A percentile compares a stretch with the other conserved stretches of the same genome.
Evolutionary conservation across 2,888 invertebrate species (phyloP).

Genomic region (Pyralis farinalis): DNA sequence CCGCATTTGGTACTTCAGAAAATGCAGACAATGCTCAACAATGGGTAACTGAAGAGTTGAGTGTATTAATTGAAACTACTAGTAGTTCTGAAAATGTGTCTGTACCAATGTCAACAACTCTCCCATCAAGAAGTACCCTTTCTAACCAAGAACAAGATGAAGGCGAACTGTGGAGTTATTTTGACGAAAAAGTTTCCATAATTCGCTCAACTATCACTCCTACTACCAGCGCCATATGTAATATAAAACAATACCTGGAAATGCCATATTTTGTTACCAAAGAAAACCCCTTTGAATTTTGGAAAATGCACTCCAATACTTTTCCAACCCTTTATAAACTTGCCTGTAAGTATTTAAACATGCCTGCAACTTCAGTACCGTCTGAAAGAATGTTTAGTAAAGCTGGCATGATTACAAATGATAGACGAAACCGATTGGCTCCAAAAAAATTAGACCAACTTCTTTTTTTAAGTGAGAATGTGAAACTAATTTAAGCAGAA

Average conservation of each 20-base stretch:
- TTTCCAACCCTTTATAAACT: neutral
- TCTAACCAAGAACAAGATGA: no score
- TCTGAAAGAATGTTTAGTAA: slow-evolving; percentile 15
- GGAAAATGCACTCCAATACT: slow-evolving; percentile 1
- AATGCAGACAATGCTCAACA: slow-evolving; percentile 23
- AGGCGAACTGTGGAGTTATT: slow-evolving; percentile 15
- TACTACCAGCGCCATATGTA: slow-evolving; percentile 14
- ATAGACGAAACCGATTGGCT: slow-evolving; percentile 2
- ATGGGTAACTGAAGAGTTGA: slow-evolving; percentile 19
- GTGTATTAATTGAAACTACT: slow-evolving; percentile 5
- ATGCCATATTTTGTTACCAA: slow-evolving; percentile 15
- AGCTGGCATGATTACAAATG: slow-evolving; percentile 14
- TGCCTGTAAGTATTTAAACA: slow-evolving; percentile 8
- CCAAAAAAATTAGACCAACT: slow-evolving; percentile 6
- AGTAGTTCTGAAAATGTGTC: no score
- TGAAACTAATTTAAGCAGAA: no score
- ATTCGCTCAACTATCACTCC: slow-evolving; percentile 13
- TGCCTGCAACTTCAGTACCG: slow-evolving; percentile 14
- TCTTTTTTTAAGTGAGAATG: neutral
- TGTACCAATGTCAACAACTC: slow-evolving; percentile 13
- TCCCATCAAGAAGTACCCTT: slow-evolving; percentile 13
- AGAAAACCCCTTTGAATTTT: slow-evolving; percentile 8
- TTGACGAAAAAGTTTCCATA: slow-evolving; percentile 16
- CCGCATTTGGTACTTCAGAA: slow-evolving; percentile 18
- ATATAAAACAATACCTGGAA: slow-evolving; percentile 24